phyloP scores from a whole-genome alignment of 2,888 invertebrate species.

The Reticulitermes lucifugus region DNA sequence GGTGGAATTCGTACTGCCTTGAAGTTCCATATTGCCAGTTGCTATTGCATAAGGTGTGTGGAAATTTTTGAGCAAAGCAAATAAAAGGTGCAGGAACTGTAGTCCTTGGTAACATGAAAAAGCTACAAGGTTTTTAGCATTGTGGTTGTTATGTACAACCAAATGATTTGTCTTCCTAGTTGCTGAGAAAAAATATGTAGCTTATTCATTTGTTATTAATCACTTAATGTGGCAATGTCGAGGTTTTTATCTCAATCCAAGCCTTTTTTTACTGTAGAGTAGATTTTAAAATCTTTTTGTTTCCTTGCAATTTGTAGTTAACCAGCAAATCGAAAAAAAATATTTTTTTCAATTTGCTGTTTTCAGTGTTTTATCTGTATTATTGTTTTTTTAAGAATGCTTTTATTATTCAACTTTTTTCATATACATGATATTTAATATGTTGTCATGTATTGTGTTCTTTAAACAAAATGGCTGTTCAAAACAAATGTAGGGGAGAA shows the following conservation, averaged over 20 bases:
- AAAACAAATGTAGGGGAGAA: constrained; percentile 30
- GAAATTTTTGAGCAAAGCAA: constrained; percentile 37
- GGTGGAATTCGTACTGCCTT: constrained; percentile 47
- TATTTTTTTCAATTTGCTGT: constrained; percentile 41
- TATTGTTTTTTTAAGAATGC: constrained; percentile 48
- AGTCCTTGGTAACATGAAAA: constrained; percentile 31
- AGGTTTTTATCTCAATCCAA: constrained; percentile 45
- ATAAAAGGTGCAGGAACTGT: constrained; percentile 20
- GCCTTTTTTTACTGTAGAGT: constrained; percentile 46
- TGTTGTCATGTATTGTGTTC: constrained; percentile 49
- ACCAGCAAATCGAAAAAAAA: constrained; percentile 43
- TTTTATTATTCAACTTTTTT: constrained; percentile 48
- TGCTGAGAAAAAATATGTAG: constrained; percentile 52
- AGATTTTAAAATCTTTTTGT: constrained; percentile 34
- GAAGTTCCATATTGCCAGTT: constrained; percentile 50
- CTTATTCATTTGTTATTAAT: constrained; percentile 45
- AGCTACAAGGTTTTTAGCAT: constrained; percentile 33
- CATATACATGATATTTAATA: constrained; percentile 45
- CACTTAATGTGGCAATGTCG: constrained; percentile 37
- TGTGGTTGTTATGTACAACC: constrained; percentile 45
- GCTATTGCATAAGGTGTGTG: constrained; percentile 53
- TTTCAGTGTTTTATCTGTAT: constrained; percentile 42
- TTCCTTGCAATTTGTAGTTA: constrained; percentile 42
- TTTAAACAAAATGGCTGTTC: constrained; percentile 47
- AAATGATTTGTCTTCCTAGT: constrained; percentile 55